Evolutionary conservation across 2,113 vertebrate species (phyloP).

Genomic region (Leiothrix lutea): DNA sequence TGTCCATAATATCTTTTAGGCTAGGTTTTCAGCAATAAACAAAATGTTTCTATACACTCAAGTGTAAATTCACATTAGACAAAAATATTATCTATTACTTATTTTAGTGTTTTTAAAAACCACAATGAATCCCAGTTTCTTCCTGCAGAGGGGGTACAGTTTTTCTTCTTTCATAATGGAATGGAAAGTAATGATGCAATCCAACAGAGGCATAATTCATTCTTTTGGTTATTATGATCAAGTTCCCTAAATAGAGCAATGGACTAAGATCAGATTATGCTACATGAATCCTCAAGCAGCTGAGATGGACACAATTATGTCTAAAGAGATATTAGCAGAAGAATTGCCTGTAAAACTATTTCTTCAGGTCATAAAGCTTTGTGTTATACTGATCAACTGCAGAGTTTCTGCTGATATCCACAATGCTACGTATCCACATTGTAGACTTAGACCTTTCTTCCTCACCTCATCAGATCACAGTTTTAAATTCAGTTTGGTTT

Average conservation of each 20-base stretch:
- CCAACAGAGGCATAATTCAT: slow-evolving; percentile 49
- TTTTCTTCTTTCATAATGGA: slow-evolving; percentile 49
- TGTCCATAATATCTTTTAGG: background rate
- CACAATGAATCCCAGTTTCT: slow-evolving; percentile 47
- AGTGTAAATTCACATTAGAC: background rate
- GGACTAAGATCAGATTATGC: background rate
- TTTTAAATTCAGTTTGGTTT: background rate
- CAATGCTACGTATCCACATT: fast-evolving
- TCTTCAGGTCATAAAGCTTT: background rate
- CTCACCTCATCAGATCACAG: background rate
- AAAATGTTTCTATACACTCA: background rate
- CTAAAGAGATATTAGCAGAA: slow-evolving; percentile 3
- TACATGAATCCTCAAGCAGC: background rate
- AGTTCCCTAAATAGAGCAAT: slow-evolving; percentile 31
- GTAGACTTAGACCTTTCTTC: background rate
- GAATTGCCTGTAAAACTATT: slow-evolving; percentile 36
- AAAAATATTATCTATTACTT: background rate
- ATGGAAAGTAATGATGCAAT: slow-evolving; percentile 67
- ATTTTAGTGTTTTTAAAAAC: background rate
- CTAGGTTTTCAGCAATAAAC: background rate
- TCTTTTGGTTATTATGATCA: slow-evolving; percentile 49
- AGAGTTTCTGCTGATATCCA: background rate
- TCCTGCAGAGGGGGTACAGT: slow-evolving; percentile 28
- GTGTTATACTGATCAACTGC: background rate
- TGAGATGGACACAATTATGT: background rate